phyloP scores from a whole-genome alignment of 2,888 invertebrate species.

The Cerceris ruficornis region DNA sequence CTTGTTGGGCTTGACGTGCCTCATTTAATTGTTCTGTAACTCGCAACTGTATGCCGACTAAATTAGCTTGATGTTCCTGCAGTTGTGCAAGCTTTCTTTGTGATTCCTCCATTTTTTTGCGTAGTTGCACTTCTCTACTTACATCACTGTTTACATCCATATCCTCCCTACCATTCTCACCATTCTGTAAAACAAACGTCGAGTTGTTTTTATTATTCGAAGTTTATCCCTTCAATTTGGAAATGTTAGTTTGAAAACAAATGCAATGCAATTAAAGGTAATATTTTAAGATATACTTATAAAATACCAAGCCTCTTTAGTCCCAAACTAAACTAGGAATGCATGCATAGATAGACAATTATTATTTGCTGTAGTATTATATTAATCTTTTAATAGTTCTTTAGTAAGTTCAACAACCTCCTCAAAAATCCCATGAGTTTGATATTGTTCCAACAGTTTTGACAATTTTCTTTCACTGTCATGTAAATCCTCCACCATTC shows the following conservation, averaged over 20 bases:
- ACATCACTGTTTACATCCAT: slow-evolving; percentile 83
- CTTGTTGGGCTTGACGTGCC: slow-evolving; percentile 78
- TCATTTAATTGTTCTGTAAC: slow-evolving; percentile 80
- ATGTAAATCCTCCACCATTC: slow-evolving; percentile 87
- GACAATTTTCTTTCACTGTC: slow-evolving; percentile 88
- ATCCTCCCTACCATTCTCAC: slow-evolving; percentile 67
- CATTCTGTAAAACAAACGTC: slow-evolving; percentile 59
- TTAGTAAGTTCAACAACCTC: slow-evolving; percentile 72
- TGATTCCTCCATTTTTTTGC: slow-evolving; percentile 85
- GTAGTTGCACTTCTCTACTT: slow-evolving; percentile 84
- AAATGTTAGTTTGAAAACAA: background rate
- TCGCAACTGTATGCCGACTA: slow-evolving; percentile 78
- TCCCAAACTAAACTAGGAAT: background rate
- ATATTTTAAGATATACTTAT: background rate
- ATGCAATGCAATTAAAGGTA: background rate
- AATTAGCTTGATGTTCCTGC: slow-evolving; percentile 84
- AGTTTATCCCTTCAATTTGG: no score
- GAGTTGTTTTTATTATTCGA: no score
- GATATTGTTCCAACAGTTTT: slow-evolving; percentile 83
- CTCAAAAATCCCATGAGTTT: slow-evolving; percentile 68
- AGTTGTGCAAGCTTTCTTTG: slow-evolving; percentile 84
- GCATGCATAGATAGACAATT: slow-evolving; percentile 16
- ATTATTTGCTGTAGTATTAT: background rate
- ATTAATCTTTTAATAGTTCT: slow-evolving; percentile 10
- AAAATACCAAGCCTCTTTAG: no score